Evolutionary conservation across 2,797 vertebrate genomes (phyloP).

Genomic region (Semotilus atromaculatus): DNA sequence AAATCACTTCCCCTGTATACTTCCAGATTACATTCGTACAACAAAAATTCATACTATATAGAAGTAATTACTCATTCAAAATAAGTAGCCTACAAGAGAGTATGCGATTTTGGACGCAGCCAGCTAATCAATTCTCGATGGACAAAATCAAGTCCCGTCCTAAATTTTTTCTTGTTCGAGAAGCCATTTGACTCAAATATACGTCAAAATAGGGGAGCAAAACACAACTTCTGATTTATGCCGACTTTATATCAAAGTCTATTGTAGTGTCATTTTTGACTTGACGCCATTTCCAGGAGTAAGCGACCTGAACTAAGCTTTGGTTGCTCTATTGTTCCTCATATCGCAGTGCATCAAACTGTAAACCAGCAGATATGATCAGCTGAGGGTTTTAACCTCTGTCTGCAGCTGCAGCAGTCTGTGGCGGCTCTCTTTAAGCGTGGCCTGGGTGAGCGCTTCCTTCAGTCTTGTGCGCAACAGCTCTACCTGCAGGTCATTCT

Average conservation of each 20-base stretch:
- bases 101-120: background rate
- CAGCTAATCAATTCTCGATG: background rate
- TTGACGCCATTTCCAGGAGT: background rate
- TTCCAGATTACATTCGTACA: too few species aligned
- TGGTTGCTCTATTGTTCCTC: background rate
- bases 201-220: background rate
- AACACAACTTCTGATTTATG: background rate
- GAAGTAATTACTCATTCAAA: too few species aligned
- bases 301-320: background rate
- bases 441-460: constrained; percentile 3
- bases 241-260: background rate
- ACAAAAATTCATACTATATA: too few species aligned
- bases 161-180: background rate
- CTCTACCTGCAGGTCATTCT: constrained; percentile 30
- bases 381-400: constrained; percentile 41
- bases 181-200: background rate
- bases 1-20: background rate
- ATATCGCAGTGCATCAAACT: background rate
- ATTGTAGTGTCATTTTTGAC: background rate
- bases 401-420: constrained; percentile 46
- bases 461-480: constrained; percentile 38
- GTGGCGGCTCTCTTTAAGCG: constrained; percentile 26
- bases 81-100: too few species aligned
- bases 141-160: background rate
- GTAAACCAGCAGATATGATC: background rate